Evolutionary conservation across 1,140 invertebrate genomes (phyloP).

Genomic region (Babylonia areolata): DNA sequence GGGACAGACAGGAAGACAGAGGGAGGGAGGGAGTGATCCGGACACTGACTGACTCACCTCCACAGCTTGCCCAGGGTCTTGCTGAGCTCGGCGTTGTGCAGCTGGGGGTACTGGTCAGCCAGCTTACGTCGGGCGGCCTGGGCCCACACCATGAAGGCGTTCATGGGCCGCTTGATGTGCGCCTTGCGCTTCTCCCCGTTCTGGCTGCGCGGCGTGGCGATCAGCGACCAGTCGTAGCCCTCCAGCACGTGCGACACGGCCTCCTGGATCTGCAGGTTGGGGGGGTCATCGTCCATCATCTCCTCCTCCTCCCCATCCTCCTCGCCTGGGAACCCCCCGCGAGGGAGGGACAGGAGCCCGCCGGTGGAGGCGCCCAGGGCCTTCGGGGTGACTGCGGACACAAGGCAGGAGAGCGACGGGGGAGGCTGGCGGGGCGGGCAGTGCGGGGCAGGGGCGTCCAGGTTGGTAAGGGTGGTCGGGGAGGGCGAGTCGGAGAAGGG

Average conservation of each 20-base stretch:
- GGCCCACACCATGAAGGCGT: constrained; percentile 77
- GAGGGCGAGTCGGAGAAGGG: constrained; percentile 23
- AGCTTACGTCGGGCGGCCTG: constrained; percentile 97
- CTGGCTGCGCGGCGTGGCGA: constrained; percentile 82
- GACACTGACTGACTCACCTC: constrained; percentile 75
- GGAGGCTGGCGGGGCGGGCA: not conserved
- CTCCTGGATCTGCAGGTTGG: constrained; percentile 70
- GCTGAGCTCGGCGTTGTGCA: constrained; percentile 99
- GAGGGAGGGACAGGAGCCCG: not conserved
- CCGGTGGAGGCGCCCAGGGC: not conserved
- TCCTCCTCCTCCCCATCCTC: not conserved
- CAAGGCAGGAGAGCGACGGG: not conserved
- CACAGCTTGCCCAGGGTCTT: constrained; percentile 92
- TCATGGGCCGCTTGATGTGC: constrained; percentile 76
- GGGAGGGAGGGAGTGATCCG: no score
- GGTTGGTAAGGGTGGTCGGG: not conserved
- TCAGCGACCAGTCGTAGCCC: constrained; percentile 90
- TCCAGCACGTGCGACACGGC: constrained; percentile 77
- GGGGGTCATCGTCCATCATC: constrained; percentile 45
- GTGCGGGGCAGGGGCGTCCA: not conserved
- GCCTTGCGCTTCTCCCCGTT: constrained; percentile 71
- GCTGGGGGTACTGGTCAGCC: constrained; percentile 99
- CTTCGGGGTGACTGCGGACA: not conserved
- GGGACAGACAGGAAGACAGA: no score
- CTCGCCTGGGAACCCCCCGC: not conserved